Evolutionary conservation across 2,888 invertebrate species (phyloP).

Genomic region (Cephonodes hylas): DNA sequence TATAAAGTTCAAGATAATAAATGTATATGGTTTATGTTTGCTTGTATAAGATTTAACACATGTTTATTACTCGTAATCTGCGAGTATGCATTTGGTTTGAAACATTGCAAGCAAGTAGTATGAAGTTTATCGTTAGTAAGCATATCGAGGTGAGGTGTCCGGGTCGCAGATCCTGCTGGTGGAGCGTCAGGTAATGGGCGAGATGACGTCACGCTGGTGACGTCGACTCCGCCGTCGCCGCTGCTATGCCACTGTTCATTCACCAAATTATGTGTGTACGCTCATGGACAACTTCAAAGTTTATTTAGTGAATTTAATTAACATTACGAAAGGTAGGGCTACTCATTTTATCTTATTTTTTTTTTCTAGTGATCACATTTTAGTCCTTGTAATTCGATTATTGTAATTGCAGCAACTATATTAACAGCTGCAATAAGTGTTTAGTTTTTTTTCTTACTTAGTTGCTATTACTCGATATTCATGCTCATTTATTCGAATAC

Average conservation of each 20-base stretch:
- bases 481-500: too few relatives aligned
- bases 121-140: slow-evolving; percentile 17
- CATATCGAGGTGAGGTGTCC: slow-evolving; percentile 24
- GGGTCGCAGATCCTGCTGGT: slow-evolving; percentile 37
- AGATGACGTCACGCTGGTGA: slow-evolving; percentile 58
- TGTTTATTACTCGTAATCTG: not conserved
- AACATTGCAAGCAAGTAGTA: not conserved
- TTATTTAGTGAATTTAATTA: not conserved
- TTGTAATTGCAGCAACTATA: too few relatives aligned
- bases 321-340: not conserved
- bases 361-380: too few relatives aligned
- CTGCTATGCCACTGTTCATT: slow-evolving; percentile 56
- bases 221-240: slow-evolving; percentile 53
- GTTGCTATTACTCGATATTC: too few relatives aligned
- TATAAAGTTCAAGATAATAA: not conserved
- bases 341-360: not conserved
- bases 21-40: not conserved
- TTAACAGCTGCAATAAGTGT: too few relatives aligned
- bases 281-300: slow-evolving; percentile 44
- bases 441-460: too few relatives aligned
- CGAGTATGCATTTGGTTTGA: not conserved
- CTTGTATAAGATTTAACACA: not conserved
- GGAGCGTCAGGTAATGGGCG: slow-evolving; percentile 41
- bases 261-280: slow-evolving; percentile 64
- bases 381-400: too few relatives aligned